Base-by-base conservation (phyloP, 2,113 vertebrate genomes). In the Pluvianellus socialis region DNA sequence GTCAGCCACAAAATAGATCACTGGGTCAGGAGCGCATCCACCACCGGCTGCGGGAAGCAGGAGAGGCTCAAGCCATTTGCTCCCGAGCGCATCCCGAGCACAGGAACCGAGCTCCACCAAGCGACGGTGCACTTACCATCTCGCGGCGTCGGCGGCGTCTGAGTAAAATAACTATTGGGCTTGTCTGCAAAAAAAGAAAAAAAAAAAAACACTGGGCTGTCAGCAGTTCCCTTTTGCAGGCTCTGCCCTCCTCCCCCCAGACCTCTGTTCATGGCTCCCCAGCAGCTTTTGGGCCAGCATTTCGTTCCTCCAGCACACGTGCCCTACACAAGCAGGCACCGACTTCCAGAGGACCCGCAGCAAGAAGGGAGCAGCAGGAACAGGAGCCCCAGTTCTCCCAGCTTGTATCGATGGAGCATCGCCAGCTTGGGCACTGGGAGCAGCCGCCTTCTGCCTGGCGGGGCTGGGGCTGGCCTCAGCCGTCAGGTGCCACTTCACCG, bases 111-210 rank as follows among this genome's bases (percentile, higher is more conserved):
- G 76, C 81, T 12, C 61, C 66, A 23, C 75, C 33, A 13, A 62
- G 73, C 2, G 10, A n/a, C 9, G 6, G 19, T 1, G 63, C 47
- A 99, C 99, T 99, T 96, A 99, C 99, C 99, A 98, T 99, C 99
- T 76, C 98, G 98, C 6, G 98, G 98, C 1, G 91, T 79, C 1
- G 98, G 97, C 71, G 98, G 98, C 3, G 98, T 97, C 50, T 98
- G 98, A 1, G 99, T 98, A 94, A 99, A 99, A 94, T 99, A 99
- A 87, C 96, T 98, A 45, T 98, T 98, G 73, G 99, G 99, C 97
- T 99, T 99, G 98, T 99, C 99, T 99, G 98, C 76, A 98, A 98
- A 71, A 68, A 88, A 38, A 94, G 77, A 81, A 3, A 75, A 98
- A 98, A 71, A 68, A 88, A 38, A 94, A 79, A 81, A 3, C 33